Percentiles rank a stretch among this genome's conserved stretches.
Conservation (phyloP, 2,113 vertebrate genomes). For the Salvelinus fontinalis region DNA sequence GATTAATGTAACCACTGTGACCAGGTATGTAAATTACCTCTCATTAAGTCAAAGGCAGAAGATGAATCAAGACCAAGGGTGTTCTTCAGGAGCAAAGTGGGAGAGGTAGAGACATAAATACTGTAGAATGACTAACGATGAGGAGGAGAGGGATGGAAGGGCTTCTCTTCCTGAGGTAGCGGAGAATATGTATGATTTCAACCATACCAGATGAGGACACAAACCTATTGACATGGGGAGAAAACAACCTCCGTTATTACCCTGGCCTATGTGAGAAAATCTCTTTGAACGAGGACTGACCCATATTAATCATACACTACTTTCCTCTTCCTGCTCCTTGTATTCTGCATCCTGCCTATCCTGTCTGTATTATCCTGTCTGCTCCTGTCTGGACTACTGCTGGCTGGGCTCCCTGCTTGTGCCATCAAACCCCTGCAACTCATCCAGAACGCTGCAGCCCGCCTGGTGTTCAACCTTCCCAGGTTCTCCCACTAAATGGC, state of each 20-base stretch:
- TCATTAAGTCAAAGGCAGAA: constrained; percentile 71
- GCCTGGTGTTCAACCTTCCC: too few relatives aligned
- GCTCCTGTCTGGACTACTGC: too few relatives aligned
- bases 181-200: neutral
- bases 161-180: constrained; percentile 16
- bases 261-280: neutral
- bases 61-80: constrained; percentile 68
- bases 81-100: constrained; percentile 57
- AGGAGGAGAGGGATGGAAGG: constrained; percentile 55
- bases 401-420: too few relatives aligned
- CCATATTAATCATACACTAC: neutral
- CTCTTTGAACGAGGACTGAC: neutral
- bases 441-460: too few relatives aligned
- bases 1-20: constrained; percentile 67
- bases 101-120: constrained; percentile 59
- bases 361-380: too few relatives aligned
- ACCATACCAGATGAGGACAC: constrained; percentile 8
- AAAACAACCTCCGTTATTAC: neutral
- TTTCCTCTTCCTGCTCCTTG: neutral
- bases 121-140: constrained; percentile 67
- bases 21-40: constrained; percentile 72
- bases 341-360: neutral
- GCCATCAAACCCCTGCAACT: too few relatives aligned
- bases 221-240: constrained; percentile 3
- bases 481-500: too few relatives aligned